These are phyloP conservation scores for Eretmochelys imbricata DNA, from an alignment of 2,113 vertebrate species.

Conservation along the genomic window DNA sequence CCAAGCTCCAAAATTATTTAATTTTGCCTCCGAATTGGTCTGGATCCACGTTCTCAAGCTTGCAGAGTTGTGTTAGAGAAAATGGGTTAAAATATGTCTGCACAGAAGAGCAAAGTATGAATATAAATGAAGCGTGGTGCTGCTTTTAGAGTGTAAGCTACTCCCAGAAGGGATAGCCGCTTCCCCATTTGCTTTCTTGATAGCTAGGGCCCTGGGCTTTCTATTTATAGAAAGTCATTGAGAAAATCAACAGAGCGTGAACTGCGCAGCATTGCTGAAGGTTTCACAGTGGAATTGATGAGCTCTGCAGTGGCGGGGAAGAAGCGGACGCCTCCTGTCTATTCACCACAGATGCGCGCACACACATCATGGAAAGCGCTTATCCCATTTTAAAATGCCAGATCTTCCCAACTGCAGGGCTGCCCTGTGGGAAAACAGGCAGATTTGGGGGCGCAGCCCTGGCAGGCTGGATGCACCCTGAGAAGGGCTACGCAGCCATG, in stretches of 20 bases:
- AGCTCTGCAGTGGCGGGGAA: not conserved
- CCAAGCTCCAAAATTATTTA: not conserved
- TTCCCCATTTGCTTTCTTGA: slow-evolving; percentile 70
- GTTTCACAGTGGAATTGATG: slow-evolving; percentile 28
- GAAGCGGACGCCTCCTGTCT: not conserved
- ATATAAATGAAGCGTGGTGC: slow-evolving; percentile 41
- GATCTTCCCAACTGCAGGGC: not conserved
- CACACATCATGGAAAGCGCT: accelerated
- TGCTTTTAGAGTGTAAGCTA: slow-evolving; percentile 25
- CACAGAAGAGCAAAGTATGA: slow-evolving; percentile 35
- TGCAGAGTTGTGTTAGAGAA: not conserved
- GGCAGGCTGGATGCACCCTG: not conserved
- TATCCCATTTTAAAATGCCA: accelerated
- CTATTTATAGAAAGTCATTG: slow-evolving; percentile 78
- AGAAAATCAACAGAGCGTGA: slow-evolving; percentile 75
- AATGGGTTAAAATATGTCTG: slow-evolving; percentile 51
- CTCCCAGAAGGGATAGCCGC: slow-evolving; percentile 69
- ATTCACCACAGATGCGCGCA: accelerated
- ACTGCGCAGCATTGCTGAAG: slow-evolving; percentile 60
- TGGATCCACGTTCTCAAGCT: not conserved
- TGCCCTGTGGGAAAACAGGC: accelerated
- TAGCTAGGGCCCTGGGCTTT: slow-evolving; percentile 56
- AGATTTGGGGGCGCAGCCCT: accelerated
- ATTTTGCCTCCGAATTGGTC: not conserved
- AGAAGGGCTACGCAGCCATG: not conserved